Base-by-base conservation (phyloP, 92 coral and sea anemone genomes). In the Porites evermanni region DNA sequence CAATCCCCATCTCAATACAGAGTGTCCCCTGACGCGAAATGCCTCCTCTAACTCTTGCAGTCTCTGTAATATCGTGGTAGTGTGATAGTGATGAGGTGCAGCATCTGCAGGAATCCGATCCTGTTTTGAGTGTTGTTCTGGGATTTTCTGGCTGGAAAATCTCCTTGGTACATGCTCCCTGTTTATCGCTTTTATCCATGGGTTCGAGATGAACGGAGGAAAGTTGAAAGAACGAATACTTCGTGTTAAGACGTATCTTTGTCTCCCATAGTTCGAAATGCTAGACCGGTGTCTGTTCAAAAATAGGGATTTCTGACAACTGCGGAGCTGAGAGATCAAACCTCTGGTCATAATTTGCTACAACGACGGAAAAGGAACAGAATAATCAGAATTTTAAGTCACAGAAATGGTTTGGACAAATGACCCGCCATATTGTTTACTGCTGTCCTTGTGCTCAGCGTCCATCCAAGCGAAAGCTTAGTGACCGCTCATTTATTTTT, bases 1-100 rank as follows among this genome's bases (percentile, higher is more conserved):
- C 65, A 95, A 52, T 10, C 99, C 99, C 99, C 99, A 97, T 66
- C 98, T 93, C 24, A 97, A 78, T 70, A 92, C 81, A 2, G 97
- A 93, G 64, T 95, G 87, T 26, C 99, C 99, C 54, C 93, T 90
- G 67, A 93, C 93, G 67, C 97, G 98, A 87, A 91, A 84, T 29
- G 93, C 79, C 78, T 97, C 96, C 81, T 97, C 99, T 61, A 97
- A 78, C 16, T 86, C 90, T 69, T 97, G 98, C 23, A 97, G 84
- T 79, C 96, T 88, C 64, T 91, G 92, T 58, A 94, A 80, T 19
- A 95, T 91, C 59, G 90, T 80, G 29, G 52, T 63, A 6, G 87
- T 88, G 64, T 83, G 87, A 16, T 75, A 47, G 12, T 73, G 80
- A 21, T 83, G 65, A n/a, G 87, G 52, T 0, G 32, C 4, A 17